These are phyloP conservation scores for Erythrolamprus reginae DNA, from an alignment of 2,113 vertebrate genomes.

Conservation along the genomic window DNA sequence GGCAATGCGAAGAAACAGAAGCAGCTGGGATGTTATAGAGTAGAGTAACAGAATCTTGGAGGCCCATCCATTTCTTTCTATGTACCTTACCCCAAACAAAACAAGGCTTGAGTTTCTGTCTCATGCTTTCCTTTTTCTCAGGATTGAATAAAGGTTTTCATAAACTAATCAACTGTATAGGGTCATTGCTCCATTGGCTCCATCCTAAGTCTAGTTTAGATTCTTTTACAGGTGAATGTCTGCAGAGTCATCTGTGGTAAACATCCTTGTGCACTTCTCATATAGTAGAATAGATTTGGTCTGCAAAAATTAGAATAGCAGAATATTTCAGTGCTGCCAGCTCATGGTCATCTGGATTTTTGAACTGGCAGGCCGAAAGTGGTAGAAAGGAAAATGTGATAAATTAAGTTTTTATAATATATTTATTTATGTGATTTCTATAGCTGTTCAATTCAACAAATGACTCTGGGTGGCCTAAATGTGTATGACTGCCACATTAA, in stretches of 20 bases:
- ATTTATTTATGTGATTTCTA: background rate
- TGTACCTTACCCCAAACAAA: background rate
- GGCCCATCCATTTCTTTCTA: background rate
- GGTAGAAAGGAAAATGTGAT: background rate
- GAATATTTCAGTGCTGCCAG: background rate
- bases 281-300: background rate
- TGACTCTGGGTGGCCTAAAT: background rate
- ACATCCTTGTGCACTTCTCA: background rate
- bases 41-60: background rate
- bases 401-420: background rate
- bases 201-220: background rate
- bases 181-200: background rate
- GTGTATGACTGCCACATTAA: background rate
- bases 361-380: background rate
- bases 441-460: background rate
- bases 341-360: background rate
- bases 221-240: background rate
- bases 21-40: background rate
- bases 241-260: background rate
- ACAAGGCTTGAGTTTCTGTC: background rate
- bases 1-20: background rate
- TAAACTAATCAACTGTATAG: background rate
- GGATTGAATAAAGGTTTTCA: background rate
- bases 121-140: background rate
- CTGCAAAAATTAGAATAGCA: background rate